These are phyloP conservation scores for Varanus komodoensis DNA, from an alignment of 2,113 vertebrate genomes.

Conservation along the genomic window DNA sequence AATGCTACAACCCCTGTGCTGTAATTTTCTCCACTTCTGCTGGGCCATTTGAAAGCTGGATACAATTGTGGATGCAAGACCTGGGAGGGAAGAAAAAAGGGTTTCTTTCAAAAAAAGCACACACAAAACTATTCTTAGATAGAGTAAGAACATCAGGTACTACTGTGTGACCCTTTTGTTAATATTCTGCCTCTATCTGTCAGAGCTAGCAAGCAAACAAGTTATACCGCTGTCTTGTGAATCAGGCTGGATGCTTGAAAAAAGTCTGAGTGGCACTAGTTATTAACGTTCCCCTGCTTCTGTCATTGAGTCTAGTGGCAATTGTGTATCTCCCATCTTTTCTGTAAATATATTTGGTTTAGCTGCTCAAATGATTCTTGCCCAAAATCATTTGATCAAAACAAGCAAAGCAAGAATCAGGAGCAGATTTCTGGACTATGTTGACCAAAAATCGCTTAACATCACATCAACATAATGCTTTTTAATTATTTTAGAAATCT, in stretches of 20 bases:
- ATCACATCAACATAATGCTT: neutral
- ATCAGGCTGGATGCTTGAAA: neutral
- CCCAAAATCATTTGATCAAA: neutral
- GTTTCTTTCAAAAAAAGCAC: slow-evolving; percentile 4
- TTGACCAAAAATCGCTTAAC: fast-evolving
- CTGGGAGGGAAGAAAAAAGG: neutral
- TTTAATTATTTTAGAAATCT: neutral
- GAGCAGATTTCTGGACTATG: neutral
- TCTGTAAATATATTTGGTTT: slow-evolving; percentile 8
- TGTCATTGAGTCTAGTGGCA: neutral
- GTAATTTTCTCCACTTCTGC: slow-evolving; percentile 16
- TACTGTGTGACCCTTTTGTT: slow-evolving; percentile 31
- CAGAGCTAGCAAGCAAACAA: slow-evolving; percentile 27
- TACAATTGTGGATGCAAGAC: slow-evolving; percentile 27
- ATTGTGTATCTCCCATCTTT: neutral
- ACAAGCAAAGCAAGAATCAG: neutral
- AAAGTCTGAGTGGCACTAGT: neutral
- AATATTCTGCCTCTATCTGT: slow-evolving; percentile 33
- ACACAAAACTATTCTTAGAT: slow-evolving; percentile 21
- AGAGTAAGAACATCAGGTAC: neutral
- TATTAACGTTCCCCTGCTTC: slow-evolving; percentile 14
- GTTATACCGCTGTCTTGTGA: neutral
- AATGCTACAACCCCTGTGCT: neutral
- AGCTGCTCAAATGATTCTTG: neutral
- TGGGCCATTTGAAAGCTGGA: neutral